Conservation (phyloP, 2,888 invertebrate genomes). For the Drosophila neonasuta region DNA sequence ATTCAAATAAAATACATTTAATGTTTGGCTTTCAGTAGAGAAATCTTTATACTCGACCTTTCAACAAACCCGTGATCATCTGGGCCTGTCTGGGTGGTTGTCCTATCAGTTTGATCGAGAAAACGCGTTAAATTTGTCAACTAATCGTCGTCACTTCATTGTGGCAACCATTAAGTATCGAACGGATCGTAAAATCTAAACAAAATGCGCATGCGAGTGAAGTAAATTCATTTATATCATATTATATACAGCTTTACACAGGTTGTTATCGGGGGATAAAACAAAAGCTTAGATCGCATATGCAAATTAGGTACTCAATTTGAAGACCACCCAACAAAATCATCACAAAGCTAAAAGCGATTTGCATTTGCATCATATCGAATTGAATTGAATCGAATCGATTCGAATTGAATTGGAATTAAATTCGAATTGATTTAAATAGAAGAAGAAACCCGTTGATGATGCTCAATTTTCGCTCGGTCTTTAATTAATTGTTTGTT, state of each 20-base stretch:
- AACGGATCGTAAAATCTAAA: conserved; percentile 34
- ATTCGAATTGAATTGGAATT: conserved; percentile 14
- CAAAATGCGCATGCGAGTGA: conserved; percentile 11
- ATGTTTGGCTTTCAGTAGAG: not conserved
- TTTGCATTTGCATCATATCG: conserved; percentile 66
- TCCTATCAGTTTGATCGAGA: conserved; percentile 38
- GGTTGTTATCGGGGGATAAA: conserved; percentile 22
- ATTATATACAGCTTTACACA: conserved; percentile 30
- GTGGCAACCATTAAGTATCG: conserved; percentile 47
- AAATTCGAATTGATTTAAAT: conserved; percentile 41
- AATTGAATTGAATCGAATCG: conserved; percentile 31
- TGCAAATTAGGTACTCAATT: conserved; percentile 58
- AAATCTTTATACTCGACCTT: not conserved
- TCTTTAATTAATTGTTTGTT: conserved; percentile 74
- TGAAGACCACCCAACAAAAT: conserved; percentile 17
- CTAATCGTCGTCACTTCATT: conserved; percentile 71
- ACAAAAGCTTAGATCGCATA: conserved; percentile 63
- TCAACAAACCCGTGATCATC: conserved; percentile 1
- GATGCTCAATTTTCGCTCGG: conserved; percentile 35
- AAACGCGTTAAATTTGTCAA: conserved; percentile 52
- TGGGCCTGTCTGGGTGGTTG: conserved; percentile 20
- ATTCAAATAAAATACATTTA: not conserved
- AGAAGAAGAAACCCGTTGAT: conserved; percentile 22
- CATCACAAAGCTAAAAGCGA: conserved; percentile 53
- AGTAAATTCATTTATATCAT: conserved; percentile 20